Conservation (phyloP, 2,113 vertebrate genomes). For the Petrocephalus microphthalmus region DNA sequence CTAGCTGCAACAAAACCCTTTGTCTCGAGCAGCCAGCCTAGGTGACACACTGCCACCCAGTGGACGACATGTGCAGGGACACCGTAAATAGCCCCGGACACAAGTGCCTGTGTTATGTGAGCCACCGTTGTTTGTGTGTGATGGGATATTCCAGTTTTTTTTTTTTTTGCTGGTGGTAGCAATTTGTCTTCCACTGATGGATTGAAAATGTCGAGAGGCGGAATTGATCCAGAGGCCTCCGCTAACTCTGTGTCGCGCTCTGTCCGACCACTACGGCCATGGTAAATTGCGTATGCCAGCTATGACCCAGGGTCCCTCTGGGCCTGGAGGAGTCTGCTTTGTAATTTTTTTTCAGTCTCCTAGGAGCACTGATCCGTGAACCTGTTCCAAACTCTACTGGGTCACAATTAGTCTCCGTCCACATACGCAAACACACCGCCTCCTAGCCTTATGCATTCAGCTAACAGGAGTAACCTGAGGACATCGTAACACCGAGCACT, state of each 20-base stretch:
- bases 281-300: not conserved
- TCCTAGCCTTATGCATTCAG: not conserved
- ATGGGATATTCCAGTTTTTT: not conserved
- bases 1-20: not conserved
- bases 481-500: not conserved
- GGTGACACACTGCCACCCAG: constrained; percentile 19
- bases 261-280: not conserved
- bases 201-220: not conserved
- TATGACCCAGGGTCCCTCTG: not conserved
- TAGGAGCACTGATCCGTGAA: not conserved
- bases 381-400: not conserved
- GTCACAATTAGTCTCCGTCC: not conserved
- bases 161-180: not conserved
- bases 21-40: not conserved
- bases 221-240: not conserved
- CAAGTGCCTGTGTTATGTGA: not conserved
- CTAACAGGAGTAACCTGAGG: not conserved
- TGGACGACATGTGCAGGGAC: not conserved
- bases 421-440: not conserved
- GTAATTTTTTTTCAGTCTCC: not conserved
- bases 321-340: not conserved
- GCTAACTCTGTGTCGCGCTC: not conserved
- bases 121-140: not conserved
- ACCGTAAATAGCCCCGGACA: not conserved
- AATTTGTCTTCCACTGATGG: not conserved